Conservation (phyloP, 2,113 vertebrate genomes). For the Carlito syrichta region DNA sequence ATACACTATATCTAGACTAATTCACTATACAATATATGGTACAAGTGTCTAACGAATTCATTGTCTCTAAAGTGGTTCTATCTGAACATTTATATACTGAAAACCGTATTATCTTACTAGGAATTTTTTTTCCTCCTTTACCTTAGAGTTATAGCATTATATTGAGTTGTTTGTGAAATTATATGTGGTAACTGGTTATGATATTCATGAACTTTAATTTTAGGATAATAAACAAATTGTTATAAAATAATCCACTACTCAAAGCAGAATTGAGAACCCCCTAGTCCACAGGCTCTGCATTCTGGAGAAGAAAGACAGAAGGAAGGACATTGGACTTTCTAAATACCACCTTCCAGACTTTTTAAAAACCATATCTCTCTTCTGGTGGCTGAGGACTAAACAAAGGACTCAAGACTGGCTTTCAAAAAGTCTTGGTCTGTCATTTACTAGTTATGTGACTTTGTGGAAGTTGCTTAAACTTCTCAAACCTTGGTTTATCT, state of each 20-base stretch:
- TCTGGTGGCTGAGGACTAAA: not conserved
- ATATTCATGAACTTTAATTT: not conserved
- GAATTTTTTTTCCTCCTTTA: not conserved
- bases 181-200: not conserved
- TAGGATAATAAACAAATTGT: not conserved
- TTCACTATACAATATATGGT: not conserved
- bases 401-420: not conserved
- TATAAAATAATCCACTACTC: not conserved
- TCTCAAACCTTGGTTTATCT: not conserved
- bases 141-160: not conserved
- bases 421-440: not conserved
- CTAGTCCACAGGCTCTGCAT: not conserved
- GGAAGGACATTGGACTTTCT: not conserved
- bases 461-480: not conserved
- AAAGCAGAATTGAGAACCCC: not conserved
- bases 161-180: not conserved
- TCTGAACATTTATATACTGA: not conserved
- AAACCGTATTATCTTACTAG: not conserved
- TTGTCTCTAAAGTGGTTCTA: not conserved
- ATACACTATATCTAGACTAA: not conserved
- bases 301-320: not conserved
- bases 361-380: not conserved
- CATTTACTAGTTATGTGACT: not conserved
- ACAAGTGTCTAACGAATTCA: not conserved
- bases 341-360: not conserved